Evolutionary conservation across 1,140 invertebrate genomes (phyloP).

Genomic region (Neotoxoptera formosana): DNA sequence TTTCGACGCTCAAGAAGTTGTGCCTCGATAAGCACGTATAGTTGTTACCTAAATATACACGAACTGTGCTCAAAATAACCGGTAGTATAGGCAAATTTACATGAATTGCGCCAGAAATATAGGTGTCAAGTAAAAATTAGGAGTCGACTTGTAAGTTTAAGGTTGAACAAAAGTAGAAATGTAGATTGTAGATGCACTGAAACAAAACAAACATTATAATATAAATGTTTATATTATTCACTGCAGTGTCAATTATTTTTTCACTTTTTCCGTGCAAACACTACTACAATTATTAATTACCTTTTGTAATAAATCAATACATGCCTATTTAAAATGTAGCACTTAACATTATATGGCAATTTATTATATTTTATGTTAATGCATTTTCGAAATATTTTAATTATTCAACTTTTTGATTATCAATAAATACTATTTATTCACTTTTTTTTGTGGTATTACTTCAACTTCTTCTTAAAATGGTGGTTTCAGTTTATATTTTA

Average conservation of each 20-base stretch:
- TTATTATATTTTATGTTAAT: too few relatives aligned
- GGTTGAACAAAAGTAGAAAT: background rate
- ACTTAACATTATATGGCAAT: too few relatives aligned
- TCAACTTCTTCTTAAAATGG: background rate
- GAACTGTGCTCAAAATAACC: background rate
- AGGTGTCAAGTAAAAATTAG: background rate
- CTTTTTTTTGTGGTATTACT: too few relatives aligned
- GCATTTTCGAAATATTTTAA: background rate
- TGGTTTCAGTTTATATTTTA: too few relatives aligned
- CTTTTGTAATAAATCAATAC: background rate
- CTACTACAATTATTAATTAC: background rate
- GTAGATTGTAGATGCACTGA: background rate
- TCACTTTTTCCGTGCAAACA: background rate
- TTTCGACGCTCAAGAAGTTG: background rate
- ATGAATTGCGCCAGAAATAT: background rate
- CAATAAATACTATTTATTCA: too few relatives aligned
- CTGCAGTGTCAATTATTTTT: background rate
- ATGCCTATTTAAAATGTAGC: too few relatives aligned
- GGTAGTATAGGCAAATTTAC: background rate
- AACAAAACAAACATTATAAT: background rate
- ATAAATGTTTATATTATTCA: background rate
- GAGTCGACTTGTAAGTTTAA: background rate
- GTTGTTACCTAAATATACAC: conserved; percentile 10
- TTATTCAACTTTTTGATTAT: too few relatives aligned
- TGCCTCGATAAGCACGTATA: background rate